Base-by-base conservation (phyloP, 2,888 invertebrate species). In the Platerodrilus igneus region DNA sequence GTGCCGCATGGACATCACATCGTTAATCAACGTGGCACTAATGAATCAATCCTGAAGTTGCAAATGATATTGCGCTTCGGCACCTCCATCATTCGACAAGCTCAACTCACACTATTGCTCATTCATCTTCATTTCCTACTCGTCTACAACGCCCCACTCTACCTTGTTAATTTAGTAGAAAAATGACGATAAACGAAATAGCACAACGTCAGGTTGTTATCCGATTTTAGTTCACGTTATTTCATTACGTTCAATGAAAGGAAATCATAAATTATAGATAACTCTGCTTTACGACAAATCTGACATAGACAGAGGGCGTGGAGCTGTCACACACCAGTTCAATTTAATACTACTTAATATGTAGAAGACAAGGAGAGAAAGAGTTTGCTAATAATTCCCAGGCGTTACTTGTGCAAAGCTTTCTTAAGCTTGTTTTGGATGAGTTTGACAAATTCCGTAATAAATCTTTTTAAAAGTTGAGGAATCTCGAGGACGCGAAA, bases 121-220 rank as follows among this genome's bases (percentile, higher is more conserved):
- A 58, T 59, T 55, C 56, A 54, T 57, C 57, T 56, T 60, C 57
- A 56, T 56, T 56, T 52, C 55, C 54, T 53, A 56, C 50, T 54
- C 57, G 53, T 56, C 55, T 53, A 48, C 50, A 47, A 44, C 49
- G 54, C 51, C 50, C 49, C 52, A 39, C 46, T 39, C 38, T 43
- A 42, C 51, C 50, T 52, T 49, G 53, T 56, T 58, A 57, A 57
- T 58, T 57, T 51, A 48, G 48, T 46, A 47, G 49, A 56, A 53
- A 58, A 56, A 54, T 52, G 48, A 53, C 56, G 52, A 56, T 58
- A 55, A 59, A 58, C 55, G 56, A 57, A 56, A 55, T 50, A 48
- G 51, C 50, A n/a, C n/a, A 46, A 33, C 47, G 49, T 31, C 37
- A 42, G 47, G 45, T 48, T 46, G 51, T 52, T 53, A 51, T 51